phyloP scores from a whole-genome alignment of 1,140 invertebrate genomes.

The Meloidogyne hapla region DNA sequence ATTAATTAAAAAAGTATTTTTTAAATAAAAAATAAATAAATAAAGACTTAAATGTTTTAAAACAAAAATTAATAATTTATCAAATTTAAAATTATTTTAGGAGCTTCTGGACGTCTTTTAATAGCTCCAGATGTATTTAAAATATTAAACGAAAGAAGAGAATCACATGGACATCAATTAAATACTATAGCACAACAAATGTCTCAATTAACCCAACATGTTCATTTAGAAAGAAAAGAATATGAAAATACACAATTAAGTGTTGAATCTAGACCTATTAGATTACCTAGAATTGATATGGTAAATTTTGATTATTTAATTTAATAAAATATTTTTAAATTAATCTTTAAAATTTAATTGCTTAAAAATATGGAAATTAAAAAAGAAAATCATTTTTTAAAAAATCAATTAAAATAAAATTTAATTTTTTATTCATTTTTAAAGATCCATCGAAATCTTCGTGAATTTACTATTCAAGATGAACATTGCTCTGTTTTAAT shows the following conservation, averaged over 20 bases:
- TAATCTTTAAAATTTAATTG: too few relatives aligned
- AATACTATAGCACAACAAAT: conserved; percentile 23
- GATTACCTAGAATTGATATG: not conserved
- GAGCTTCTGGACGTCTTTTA: not conserved
- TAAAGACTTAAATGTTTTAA: too few relatives aligned
- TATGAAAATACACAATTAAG: conserved; percentile 23
- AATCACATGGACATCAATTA: conserved; percentile 16
- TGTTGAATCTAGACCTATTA: conserved; percentile 13
- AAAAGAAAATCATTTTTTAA: too few relatives aligned
- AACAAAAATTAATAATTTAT: too few relatives aligned
- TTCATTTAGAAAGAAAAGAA: conserved; percentile 44
- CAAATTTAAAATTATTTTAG: not conserved
- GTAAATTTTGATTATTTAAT: too few relatives aligned
- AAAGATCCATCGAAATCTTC: conserved; percentile 26
- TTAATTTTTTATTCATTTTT: not conserved
- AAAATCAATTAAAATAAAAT: too few relatives aligned
- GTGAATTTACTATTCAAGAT: conserved; percentile 32
- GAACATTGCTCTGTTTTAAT: conserved; percentile 51
- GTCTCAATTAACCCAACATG: conserved; percentile 35
- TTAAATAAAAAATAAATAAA: too few relatives aligned
- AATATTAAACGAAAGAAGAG: conserved; percentile 9
- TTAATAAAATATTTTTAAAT: too few relatives aligned
- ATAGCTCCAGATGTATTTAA: not conserved
- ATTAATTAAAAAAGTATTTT: too few relatives aligned
- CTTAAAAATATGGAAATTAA: too few relatives aligned